Evolutionary conservation across 2,113 vertebrate genomes (phyloP).

Genomic region (Sigmodon hispidus): DNA sequence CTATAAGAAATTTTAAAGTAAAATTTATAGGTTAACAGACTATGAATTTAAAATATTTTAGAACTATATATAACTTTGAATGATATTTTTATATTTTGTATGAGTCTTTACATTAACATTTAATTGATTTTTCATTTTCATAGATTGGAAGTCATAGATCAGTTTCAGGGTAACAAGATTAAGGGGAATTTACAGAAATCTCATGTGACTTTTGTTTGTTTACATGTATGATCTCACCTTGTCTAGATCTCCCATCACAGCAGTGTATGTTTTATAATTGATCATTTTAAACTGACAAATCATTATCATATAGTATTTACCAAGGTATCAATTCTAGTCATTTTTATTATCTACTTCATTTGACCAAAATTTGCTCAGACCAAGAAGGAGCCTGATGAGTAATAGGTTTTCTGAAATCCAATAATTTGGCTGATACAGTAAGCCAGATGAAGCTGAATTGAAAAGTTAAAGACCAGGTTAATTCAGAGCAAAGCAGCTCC

Average conservation of each 20-base stretch:
- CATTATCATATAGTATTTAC: background rate
- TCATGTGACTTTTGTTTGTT: accelerated
- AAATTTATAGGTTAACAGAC: background rate
- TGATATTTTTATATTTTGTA: constrained; percentile 5
- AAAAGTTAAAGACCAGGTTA: too few species aligned
- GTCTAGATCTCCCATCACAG: background rate
- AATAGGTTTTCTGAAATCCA: too few species aligned
- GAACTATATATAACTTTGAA: background rate
- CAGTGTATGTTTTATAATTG: background rate
- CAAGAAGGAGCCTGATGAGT: background rate
- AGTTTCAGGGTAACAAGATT: background rate
- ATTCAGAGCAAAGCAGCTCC: too few species aligned
- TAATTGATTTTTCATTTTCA: background rate
- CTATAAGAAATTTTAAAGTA: background rate
- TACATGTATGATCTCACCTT: background rate
- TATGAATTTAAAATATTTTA: background rate
- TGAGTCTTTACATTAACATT: background rate
- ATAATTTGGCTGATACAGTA: too few species aligned
- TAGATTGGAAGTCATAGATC: background rate
- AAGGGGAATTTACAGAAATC: background rate
- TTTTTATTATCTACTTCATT: background rate
- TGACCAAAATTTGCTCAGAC: background rate
- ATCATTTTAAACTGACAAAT: background rate
- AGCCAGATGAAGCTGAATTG: too few species aligned
- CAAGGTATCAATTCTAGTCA: background rate